Evolutionary conservation across 2,113 vertebrate species (phyloP).

Genomic region (Danio rerio): DNA sequence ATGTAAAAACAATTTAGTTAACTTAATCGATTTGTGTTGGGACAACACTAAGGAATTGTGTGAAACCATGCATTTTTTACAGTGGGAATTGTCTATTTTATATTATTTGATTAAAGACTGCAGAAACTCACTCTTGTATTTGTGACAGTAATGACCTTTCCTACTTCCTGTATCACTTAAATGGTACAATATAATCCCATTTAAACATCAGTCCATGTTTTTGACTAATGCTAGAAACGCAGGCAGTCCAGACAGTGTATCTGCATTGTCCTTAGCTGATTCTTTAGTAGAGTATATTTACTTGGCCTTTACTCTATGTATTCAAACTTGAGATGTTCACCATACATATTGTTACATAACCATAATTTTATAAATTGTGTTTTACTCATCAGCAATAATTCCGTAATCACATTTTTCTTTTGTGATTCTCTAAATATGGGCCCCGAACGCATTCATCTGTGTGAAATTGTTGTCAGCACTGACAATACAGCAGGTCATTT

Average conservation of each 20-base stretch:
- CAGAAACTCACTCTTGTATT: too few species aligned
- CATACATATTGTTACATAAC: neutral
- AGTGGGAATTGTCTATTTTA: too few species aligned
- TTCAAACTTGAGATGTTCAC: neutral
- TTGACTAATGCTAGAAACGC: neutral
- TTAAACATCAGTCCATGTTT: neutral
- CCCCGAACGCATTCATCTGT: neutral
- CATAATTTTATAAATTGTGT: neutral
- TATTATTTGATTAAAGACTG: too few species aligned
- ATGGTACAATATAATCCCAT: too few species aligned
- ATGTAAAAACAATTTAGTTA: too few species aligned
- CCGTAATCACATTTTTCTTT: neutral
- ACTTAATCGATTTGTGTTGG: too few species aligned
- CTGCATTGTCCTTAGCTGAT: neutral
- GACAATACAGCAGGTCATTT: slow-evolving; percentile 12
- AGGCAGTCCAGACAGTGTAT: neutral
- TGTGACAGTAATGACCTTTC: too few species aligned
- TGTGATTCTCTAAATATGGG: neutral
- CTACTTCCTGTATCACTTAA: too few species aligned
- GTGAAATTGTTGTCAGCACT: slow-evolving; percentile 14
- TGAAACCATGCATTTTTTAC: too few species aligned
- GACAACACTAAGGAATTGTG: too few species aligned
- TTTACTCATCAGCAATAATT: neutral
- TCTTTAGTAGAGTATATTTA: neutral
- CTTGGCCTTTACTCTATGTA: neutral